Evolutionary conservation across 2,113 vertebrate genomes (phyloP).

Genomic region (Sander lucioperca): DNA sequence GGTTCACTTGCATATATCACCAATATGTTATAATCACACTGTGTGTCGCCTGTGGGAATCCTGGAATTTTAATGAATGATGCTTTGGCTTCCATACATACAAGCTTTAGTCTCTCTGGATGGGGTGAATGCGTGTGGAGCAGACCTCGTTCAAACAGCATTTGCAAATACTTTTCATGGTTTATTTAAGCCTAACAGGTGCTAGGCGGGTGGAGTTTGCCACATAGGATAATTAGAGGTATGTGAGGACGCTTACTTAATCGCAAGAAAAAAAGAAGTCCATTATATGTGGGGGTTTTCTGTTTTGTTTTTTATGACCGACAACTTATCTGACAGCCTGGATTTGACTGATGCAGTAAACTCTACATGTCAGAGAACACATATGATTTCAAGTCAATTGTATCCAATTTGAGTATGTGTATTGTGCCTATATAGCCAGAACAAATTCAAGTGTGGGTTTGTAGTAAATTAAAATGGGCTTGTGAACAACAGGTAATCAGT

Average conservation of each 20-base stretch:
- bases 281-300: not conserved
- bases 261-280: not conserved
- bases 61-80: constrained; percentile 75
- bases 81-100: constrained; percentile 31
- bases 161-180: constrained; percentile 20
- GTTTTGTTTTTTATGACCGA: not conserved
- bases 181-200: constrained; percentile 1
- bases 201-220: constrained; percentile 2
- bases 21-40: constrained; percentile 69
- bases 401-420: not conserved
- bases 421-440: not conserved
- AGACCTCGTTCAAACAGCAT: constrained; percentile 25
- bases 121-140: constrained; percentile 1
- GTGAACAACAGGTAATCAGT: not conserved
- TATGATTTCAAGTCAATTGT: not conserved
- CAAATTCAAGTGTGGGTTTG: not conserved
- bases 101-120: constrained; percentile 24
- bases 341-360: not conserved
- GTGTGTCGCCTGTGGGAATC: constrained; percentile 57
- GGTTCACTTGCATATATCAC: constrained; percentile 68
- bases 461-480: not conserved
- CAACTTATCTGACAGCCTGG: not conserved
- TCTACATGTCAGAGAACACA: not conserved
- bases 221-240: not conserved
- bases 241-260: not conserved